phyloP scores from a whole-genome alignment of 2,797 vertebrate genomes.

The Carcharodon carcharias region DNA sequence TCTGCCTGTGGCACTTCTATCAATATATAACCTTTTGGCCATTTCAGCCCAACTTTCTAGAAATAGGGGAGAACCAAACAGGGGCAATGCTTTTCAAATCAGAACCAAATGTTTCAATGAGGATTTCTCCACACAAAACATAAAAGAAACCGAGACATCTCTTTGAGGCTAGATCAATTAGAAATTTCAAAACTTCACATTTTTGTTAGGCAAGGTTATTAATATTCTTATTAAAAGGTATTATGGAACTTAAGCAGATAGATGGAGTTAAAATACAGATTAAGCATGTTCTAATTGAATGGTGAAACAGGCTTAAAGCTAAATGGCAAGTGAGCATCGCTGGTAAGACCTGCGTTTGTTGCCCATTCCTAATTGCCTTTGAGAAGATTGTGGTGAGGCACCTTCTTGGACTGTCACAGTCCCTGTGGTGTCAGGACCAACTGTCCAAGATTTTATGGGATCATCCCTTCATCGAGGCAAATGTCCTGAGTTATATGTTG shows the following conservation, averaged over 20 bases:
- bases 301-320: neutral
- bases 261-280: neutral
- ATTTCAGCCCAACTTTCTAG: neutral
- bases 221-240: neutral
- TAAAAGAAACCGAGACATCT: too few species aligned
- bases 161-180: neutral
- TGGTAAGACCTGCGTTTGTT: too few species aligned
- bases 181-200: neutral
- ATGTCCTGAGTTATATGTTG: too few species aligned
- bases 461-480: too few species aligned
- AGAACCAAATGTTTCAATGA: too few species aligned
- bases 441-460: too few species aligned
- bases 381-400: too few species aligned
- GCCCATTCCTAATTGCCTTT: neutral
- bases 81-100: neutral
- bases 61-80: neutral
- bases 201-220: neutral
- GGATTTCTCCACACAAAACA: neutral
- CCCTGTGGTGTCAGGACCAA: too few species aligned
- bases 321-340: neutral
- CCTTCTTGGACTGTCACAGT: too few species aligned
- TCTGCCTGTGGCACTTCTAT: neutral
- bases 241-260: neutral
- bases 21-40: neutral
- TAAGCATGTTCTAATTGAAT: neutral